phyloP scores from a whole-genome alignment of 2,797 vertebrate genomes.

The Saxicola maurus region DNA sequence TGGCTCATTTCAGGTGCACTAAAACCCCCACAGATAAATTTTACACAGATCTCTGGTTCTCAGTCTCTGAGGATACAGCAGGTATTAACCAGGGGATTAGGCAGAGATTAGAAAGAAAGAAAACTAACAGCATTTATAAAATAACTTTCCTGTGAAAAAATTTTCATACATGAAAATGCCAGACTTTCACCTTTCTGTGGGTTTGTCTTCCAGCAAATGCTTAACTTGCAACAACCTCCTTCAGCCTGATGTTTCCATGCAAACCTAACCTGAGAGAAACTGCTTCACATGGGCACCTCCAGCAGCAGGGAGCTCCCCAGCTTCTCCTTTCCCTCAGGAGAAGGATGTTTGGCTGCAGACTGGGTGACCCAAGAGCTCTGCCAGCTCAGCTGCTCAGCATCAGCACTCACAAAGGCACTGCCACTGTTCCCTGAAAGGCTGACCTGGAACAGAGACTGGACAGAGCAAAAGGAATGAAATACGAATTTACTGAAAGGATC shows the following conservation, averaged over 20 bases:
- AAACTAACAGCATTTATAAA: not conserved
- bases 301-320: not conserved
- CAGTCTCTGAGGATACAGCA: accelerated
- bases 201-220: accelerated
- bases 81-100: not conserved
- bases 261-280: not conserved
- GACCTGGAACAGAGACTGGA: too few species aligned
- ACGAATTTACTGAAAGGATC: too few species aligned
- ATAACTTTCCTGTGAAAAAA: not conserved
- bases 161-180: accelerated
- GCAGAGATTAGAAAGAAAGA: not conserved
- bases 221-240: not conserved
- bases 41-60: accelerated
- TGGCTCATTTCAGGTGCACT: too few species aligned
- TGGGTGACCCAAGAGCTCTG: not conserved
- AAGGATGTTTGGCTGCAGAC: not conserved
- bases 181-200: not conserved
- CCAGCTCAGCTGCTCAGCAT: not conserved
- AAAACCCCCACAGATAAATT: not conserved
- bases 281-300: accelerated
- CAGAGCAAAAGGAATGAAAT: too few species aligned
- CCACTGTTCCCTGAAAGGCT: not conserved
- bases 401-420: not conserved
- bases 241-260: accelerated
- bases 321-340: not conserved